These are phyloP conservation scores for Benitochromis conjunctus DNA, from an alignment of 2,113 vertebrate genomes.

Conservation along the genomic window DNA sequence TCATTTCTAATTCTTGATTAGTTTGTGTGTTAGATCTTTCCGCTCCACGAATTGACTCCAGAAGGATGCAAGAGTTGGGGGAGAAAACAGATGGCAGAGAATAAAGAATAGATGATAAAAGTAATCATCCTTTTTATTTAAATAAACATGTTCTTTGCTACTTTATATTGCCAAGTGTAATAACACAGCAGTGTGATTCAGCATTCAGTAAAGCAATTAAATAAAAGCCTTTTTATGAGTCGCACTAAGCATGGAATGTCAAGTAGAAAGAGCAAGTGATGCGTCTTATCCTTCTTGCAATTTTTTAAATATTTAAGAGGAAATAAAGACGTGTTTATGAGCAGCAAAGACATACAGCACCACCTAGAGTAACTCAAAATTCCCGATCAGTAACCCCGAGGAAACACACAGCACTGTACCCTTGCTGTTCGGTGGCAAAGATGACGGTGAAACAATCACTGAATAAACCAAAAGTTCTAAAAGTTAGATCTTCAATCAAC, in stretches of 20 bases:
- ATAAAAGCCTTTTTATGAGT: neutral
- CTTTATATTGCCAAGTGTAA: neutral
- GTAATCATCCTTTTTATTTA: neutral
- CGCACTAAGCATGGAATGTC: neutral
- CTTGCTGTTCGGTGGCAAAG: neutral
- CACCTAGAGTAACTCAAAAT: neutral
- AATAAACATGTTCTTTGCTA: neutral
- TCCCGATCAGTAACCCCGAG: neutral
- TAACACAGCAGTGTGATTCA: neutral
- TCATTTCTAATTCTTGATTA: neutral
- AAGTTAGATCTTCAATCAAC: neutral
- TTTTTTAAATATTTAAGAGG: neutral
- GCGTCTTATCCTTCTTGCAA: neutral
- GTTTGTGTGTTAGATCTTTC: neutral
- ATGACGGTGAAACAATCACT: neutral
- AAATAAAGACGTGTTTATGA: neutral
- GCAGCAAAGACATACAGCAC: neutral
- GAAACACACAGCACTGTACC: neutral
- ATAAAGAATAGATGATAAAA: neutral
- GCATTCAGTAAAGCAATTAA: neutral
- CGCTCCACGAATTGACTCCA: neutral
- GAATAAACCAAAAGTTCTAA: neutral
- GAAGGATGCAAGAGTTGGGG: neutral
- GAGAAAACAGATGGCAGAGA: neutral
- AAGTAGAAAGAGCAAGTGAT: neutral